Evolutionary conservation across 2,113 vertebrate genomes (phyloP), one percentile per base, ranked within the genome.

Genomic region (Leucoraja erinaceus): DNA sequence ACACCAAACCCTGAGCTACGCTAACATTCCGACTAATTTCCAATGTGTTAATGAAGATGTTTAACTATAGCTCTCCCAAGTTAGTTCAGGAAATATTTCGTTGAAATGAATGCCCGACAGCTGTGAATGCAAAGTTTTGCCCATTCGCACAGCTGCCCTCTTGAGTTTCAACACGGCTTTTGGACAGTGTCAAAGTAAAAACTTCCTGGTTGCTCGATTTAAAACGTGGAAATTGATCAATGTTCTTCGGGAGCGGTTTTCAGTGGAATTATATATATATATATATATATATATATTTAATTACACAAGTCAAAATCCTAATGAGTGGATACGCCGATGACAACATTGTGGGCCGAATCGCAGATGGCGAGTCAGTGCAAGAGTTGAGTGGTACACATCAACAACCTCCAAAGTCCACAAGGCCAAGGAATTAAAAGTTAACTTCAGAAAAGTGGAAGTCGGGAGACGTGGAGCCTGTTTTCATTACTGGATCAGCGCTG

Each of bases 31-130:
- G 61, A 14, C 72, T 31, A 31, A 93, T 61, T 72, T 59, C 38
- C 92, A 93, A n/a, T 16, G 16, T 77, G 31, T 59, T 33, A 31
- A 93, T 77, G 76, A 93, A 93, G 92, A 61, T 61, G 72, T 72
- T 56, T 47, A 77, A 22, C 54, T 93, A 12, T 61, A 61, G 16
- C 31, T n/a, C 0, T 9, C 0, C 0, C 70, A 88, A 88, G 8
- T 83, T 61, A 86, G 11, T 61, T 61, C 0, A 86, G 54, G 20
- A 20, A 81, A 25, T 83, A 22, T 56, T n/a, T 14, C 11, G 31
- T 31, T 63, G 83, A 14, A 56, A 31, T 16, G 59, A 61, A 31
- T 18, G 28, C 18, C 56, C 59, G 59, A 88, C 14, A 88, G 61
- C 59, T 33, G 83, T 8, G 56, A 31, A 63, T n/a, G 83, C 83